A percentile compares a stretch with the other conserved stretches of the same genome.
phyloP scores from a whole-genome alignment of 2,888 invertebrate species.

The Busseola fusca region DNA sequence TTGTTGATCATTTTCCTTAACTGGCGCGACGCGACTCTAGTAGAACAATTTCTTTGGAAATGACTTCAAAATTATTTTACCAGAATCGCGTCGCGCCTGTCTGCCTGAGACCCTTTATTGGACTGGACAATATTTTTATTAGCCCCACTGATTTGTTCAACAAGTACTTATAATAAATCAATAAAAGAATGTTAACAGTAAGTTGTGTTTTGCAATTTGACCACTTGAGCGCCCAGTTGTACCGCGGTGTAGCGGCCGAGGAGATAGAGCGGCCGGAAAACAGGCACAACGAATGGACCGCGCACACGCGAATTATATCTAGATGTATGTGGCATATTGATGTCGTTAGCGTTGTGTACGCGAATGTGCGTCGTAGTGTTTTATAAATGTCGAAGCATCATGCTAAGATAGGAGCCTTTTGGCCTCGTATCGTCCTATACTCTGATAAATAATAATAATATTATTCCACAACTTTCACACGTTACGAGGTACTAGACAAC shows the following conservation, averaged over 20 bases:
- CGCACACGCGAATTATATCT: conserved; percentile 73
- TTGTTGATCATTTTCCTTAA: no score
- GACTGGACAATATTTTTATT: conserved; percentile 10
- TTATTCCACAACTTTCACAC: no score
- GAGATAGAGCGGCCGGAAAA: conserved; percentile 65
- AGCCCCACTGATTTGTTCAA: conserved; percentile 37
- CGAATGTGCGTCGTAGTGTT: conserved; percentile 57
- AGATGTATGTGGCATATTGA: conserved; percentile 64
- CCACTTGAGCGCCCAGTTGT: conserved; percentile 42
- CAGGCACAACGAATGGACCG: conserved; percentile 72
- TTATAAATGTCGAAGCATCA: no score
- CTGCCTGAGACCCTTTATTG: conserved; percentile 3
- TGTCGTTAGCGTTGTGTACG: conserved; percentile 60
- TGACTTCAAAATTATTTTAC: neutral
- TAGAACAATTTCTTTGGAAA: neutral
- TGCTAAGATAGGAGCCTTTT: no score
- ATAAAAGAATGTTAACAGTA: conserved; percentile 31
- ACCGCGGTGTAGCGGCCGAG: conserved; percentile 47
- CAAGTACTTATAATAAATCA: conserved; percentile 49
- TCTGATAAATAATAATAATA: no score
- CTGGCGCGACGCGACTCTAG: no score
- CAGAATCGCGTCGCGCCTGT: neutral
- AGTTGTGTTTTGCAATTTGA: conserved; percentile 22
- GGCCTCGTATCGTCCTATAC: no score
- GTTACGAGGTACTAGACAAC: no score